phyloP scores from a whole-genome alignment of 1,140 invertebrate genomes.

The Drosophila lowei region DNA sequence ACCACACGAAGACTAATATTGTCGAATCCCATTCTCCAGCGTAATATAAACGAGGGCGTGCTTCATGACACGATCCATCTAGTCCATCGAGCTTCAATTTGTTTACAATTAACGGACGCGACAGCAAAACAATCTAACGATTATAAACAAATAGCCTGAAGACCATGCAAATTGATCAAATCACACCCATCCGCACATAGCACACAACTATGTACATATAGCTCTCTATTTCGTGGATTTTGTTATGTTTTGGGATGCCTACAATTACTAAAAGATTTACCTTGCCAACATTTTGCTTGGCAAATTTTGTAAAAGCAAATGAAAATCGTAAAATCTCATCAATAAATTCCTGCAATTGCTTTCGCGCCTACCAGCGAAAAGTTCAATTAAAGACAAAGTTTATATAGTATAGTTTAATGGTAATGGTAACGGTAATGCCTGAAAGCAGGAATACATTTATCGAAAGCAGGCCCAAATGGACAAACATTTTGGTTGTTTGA shows the following conservation, averaged over 20 bases:
- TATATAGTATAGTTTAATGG: slow-evolving; percentile 3
- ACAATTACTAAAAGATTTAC: slow-evolving; percentile 29
- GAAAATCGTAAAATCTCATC: too few species aligned
- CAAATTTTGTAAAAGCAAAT: slow-evolving; percentile 22
- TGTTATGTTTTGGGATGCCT: slow-evolving; percentile 26
- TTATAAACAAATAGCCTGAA: slow-evolving; percentile 56
- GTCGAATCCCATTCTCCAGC: slow-evolving; percentile 4
- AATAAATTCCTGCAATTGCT: slow-evolving; percentile 37
- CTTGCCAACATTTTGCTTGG: slow-evolving; percentile 39
- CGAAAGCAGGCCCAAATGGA: background rate
- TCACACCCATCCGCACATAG: slow-evolving; percentile 26
- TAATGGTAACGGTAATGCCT: background rate
- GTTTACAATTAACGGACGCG: slow-evolving; percentile 64
- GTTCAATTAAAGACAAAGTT: slow-evolving; percentile 44
- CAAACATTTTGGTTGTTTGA: slow-evolving; percentile 5
- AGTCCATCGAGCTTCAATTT: slow-evolving; percentile 39
- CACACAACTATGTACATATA: slow-evolving; percentile 3
- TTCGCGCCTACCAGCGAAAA: slow-evolving; percentile 41
- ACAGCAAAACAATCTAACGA: slow-evolving; percentile 53
- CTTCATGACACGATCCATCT: slow-evolving; percentile 30
- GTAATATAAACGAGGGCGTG: slow-evolving; percentile 48
- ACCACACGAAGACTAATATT: slow-evolving; percentile 9
- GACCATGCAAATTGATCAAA: slow-evolving; percentile 38
- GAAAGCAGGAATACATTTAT: background rate
- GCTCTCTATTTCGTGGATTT: slow-evolving; percentile 4